Evolutionary conservation across 2,888 invertebrate genomes (phyloP).

Genomic region (Morpho deidamia): DNA sequence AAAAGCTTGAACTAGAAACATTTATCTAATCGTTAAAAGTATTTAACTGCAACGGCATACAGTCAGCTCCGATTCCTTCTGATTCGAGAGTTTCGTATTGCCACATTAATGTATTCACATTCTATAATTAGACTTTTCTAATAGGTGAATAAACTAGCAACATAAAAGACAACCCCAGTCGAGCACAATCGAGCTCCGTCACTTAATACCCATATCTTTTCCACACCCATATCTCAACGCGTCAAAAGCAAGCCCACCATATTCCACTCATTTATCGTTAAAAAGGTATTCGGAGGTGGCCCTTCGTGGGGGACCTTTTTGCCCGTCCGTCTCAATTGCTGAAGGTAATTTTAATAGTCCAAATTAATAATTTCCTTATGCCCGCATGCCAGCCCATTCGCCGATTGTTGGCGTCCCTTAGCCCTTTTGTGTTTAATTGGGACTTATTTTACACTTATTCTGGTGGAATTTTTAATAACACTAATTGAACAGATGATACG

Average conservation of each 20-base stretch:
- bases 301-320: slow-evolving; percentile 33
- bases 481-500: slow-evolving; percentile 16
- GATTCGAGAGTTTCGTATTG: too few species aligned
- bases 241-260: slow-evolving; percentile 28
- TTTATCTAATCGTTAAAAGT: too few species aligned
- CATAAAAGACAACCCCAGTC: background rate
- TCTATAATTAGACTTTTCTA: too few species aligned
- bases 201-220: slow-evolving; percentile 8
- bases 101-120: too few species aligned
- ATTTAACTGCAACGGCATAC: too few species aligned
- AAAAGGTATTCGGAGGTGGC: slow-evolving; percentile 29
- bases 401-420: slow-evolving; percentile 25
- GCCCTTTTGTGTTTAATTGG: slow-evolving; percentile 36
- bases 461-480: slow-evolving; percentile 30
- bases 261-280: slow-evolving; percentile 31
- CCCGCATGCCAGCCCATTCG: slow-evolving; percentile 34
- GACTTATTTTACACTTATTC: slow-evolving; percentile 36
- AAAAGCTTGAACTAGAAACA: too few species aligned
- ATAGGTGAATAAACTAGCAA: too few species aligned
- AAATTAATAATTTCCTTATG: slow-evolving; percentile 43
- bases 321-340: slow-evolving; percentile 33
- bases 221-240: slow-evolving; percentile 25
- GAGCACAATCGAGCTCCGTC: background rate
- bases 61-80: too few species aligned
- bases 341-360: slow-evolving; percentile 42